A percentile compares a stretch with the other conserved stretches of the same genome.
Conservation (phyloP, 2,113 vertebrate genomes). For the Porphyrio hochstetteri region DNA sequence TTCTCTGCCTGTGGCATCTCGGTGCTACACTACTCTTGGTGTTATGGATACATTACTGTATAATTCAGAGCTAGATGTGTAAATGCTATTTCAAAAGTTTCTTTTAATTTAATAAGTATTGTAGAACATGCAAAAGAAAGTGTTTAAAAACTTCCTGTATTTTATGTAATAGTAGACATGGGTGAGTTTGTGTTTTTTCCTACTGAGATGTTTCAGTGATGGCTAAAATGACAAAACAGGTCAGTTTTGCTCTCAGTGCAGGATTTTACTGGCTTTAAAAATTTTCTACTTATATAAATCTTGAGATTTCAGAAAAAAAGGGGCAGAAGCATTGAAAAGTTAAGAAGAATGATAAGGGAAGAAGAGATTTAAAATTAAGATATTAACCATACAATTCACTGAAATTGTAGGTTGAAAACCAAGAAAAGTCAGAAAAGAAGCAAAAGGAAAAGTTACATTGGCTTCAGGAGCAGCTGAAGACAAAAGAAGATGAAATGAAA, state of each 20-base stretch:
- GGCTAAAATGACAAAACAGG: neutral
- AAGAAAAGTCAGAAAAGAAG: conserved; percentile 72
- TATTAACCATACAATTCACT: neutral
- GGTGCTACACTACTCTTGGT: neutral
- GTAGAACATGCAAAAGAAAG: neutral
- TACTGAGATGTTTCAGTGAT: neutral
- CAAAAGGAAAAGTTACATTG: conserved; percentile 75
- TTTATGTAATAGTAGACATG: neutral
- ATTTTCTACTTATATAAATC: neutral
- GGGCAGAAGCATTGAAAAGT: neutral
- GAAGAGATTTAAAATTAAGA: neutral
- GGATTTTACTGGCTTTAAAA: neutral
- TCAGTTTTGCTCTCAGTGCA: neutral
- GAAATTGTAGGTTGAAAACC: conserved; percentile 73
- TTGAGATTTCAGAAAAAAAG: neutral
- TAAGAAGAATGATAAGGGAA: neutral
- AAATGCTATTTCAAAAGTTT: neutral
- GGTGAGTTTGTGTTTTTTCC: neutral
- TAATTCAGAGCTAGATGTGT: neutral
- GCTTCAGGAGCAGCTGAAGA: conserved; percentile 78
- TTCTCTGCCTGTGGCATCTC: neutral
- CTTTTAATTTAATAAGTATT: neutral
- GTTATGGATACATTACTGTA: neutral
- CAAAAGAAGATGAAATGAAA: conserved; percentile 82
- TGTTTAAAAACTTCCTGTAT: neutral